Evolutionary conservation across 2,888 invertebrate genomes (phyloP), one percentile per base, ranked within the genome.

Genomic region (Cremastinae sp.): DNA sequence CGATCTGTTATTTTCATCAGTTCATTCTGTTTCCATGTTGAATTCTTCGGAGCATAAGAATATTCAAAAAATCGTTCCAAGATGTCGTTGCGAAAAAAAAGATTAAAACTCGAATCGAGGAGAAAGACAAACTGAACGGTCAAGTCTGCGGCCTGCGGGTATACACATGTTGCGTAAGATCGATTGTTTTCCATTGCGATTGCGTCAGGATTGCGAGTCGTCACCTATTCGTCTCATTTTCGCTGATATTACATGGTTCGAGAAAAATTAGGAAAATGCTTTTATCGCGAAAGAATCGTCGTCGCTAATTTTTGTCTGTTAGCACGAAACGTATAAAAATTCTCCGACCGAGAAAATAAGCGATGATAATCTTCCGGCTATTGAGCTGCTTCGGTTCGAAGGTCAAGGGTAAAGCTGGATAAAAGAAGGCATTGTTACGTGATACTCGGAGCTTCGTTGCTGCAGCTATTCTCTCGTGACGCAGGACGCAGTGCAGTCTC

Each of bases 391-490:
- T 68, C 43, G 53, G 37, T 45, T 68, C 64, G 72, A 72, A 75
- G 75, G 75, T 75, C 75, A 75, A 75, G 75, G 75, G 75, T 64
- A 58, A 72, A 22, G 49, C 68, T 37, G 64, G 62, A 75, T 66
- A 51, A 75, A 72, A 71, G 61, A 66, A 68, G 51, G 62, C 71
- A 75, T 66, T 72, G 68, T 75, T 62, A 51, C 56, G 62, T 43
- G 39, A 16, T 28, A n/a, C 56, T 56, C 41, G 37, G 56, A 55
- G 55, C 55, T 62, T 39, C 16, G 56, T 62, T 39, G 51, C 45
- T 62, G 71, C 65, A 55, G 56, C 56, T 68, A 16, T 61, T 75
- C 28, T 49, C 20, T 43, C 43, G 73, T 74, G 80, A 74, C 78
- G 78, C 78, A 76, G 66, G 80, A 73, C 78, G 74, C 74, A 69